Evolutionary conservation across 2,113 vertebrate species (phyloP), one percentile per base, ranked within the genome.

Genomic region (Neogale vison): DNA sequence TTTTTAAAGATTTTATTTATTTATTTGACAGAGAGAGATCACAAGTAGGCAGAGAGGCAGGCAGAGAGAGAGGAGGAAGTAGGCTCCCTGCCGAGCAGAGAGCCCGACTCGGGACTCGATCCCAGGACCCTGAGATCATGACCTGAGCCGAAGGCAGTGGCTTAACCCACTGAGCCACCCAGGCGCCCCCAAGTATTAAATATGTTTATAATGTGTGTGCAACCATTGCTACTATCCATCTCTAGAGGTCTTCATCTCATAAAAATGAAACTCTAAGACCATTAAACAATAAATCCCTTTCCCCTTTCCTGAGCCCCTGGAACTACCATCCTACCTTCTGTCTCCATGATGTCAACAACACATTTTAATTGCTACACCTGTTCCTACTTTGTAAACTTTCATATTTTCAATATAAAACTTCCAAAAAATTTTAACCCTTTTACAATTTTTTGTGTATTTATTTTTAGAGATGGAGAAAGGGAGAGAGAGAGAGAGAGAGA

Each of bases 341-440:
- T 39, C 18, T 52, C 55, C 20, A 1, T 34, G 77, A 83, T 26
- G 74, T 76, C n/a, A 45, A 3, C 42, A 4, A 8, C 4, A 7
- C 31, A 23, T 59, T 93, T 77, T 65, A 79, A 69, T 55, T 42
- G 7, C 81, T 63, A 76, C 24, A 34, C 29, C 42, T 79, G 39
- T 74, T 85, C 45, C 74, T 88, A 20, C 42, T 81, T 79, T 93
- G 18, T 42, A 76, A 61, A 26, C 80, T 69, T 87, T 88, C 10
- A 9, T 65, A 59, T 90, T 36, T 83, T 65, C n/a, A 55, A 55
- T 74, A 42, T 65, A 21, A 90, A 95, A 34, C 42, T 90, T 74
- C 11, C 10, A 55, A 59, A 71, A 52, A 20, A 29, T 36, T 83
- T 74, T 31, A 61, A 45, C 36, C 4, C n/a, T 76, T 45, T 47